Evolutionary conservation across 2,797 vertebrate species (phyloP).

Genomic region (Cichlasoma orientale): DNA sequence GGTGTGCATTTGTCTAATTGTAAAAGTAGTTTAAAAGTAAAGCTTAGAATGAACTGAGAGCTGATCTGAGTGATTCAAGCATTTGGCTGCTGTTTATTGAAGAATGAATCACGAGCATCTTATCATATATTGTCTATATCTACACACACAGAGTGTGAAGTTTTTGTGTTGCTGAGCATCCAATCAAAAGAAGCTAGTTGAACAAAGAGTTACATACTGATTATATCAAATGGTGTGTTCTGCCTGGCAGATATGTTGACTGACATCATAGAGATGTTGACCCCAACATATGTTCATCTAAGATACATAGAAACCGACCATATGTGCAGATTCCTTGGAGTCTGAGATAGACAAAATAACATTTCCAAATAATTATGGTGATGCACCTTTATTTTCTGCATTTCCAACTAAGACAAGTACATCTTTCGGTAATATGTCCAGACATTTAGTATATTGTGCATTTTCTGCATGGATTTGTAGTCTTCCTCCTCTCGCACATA

Average conservation of each 20-base stretch:
- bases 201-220: background rate
- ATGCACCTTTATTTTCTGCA: background rate
- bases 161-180: conserved; percentile 18
- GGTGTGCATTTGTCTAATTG: background rate
- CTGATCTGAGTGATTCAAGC: background rate
- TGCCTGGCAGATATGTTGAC: background rate
- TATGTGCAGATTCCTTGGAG: background rate
- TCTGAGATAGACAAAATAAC: background rate
- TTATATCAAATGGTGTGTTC: background rate
- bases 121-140: conserved; percentile 28
- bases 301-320: background rate
- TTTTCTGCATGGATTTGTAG: background rate
- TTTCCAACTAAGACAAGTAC: background rate
- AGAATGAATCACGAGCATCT: background rate
- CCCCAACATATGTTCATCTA: background rate
- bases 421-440: background rate
- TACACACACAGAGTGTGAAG: background rate
- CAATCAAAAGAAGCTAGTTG: background rate
- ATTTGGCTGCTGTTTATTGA: conserved; percentile 17
- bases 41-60: background rate
- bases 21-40: background rate
- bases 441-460: background rate
- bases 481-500: background rate
- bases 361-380: background rate
- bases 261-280: background rate